phyloP scores from a whole-genome alignment of 2,113 vertebrate species.

The Chaenogobius annularis region DNA sequence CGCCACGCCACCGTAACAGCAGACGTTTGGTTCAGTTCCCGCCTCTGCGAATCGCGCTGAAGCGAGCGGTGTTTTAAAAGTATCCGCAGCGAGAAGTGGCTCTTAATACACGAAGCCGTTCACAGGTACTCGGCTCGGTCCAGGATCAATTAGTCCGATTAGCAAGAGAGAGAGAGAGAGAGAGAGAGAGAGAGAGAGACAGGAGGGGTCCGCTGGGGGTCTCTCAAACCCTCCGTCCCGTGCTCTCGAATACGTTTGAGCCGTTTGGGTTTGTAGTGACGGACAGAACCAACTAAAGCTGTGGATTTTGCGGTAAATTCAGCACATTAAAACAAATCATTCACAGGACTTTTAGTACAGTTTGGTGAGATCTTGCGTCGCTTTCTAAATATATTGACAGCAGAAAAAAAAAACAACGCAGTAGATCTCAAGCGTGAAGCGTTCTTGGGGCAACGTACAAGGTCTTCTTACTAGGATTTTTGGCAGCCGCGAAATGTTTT shows the following conservation, averaged over 20 bases:
- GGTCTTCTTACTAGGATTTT: no score
- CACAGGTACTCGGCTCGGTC: constrained; percentile 24
- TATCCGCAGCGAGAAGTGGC: background rate
- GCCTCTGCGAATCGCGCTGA: constrained; percentile 6
- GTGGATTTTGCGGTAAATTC: no score
- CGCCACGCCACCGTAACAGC: no score
- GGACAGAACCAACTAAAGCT: constrained; percentile 9
- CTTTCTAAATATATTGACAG: no score
- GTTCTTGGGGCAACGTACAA: no score
- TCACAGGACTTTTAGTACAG: no score
- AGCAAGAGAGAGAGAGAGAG: constrained; percentile 23
- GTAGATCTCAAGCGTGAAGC: no score
- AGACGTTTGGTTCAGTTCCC: background rate
- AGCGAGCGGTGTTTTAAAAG: constrained; percentile 6
- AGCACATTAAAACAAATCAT: no score
- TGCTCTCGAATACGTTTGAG: constrained; percentile 21
- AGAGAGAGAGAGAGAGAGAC: constrained; percentile 15
- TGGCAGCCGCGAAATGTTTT: no score
- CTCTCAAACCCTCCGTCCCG: background rate
- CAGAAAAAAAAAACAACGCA: no score
- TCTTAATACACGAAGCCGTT: constrained; percentile 13
- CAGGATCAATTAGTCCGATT: constrained; percentile 28
- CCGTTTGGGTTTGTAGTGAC: constrained; percentile 15
- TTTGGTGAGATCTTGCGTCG: no score
- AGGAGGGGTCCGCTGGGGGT: background rate